Base-by-base conservation (phyloP, 2,888 invertebrate species). In the Dolichomitus sp. region DNA sequence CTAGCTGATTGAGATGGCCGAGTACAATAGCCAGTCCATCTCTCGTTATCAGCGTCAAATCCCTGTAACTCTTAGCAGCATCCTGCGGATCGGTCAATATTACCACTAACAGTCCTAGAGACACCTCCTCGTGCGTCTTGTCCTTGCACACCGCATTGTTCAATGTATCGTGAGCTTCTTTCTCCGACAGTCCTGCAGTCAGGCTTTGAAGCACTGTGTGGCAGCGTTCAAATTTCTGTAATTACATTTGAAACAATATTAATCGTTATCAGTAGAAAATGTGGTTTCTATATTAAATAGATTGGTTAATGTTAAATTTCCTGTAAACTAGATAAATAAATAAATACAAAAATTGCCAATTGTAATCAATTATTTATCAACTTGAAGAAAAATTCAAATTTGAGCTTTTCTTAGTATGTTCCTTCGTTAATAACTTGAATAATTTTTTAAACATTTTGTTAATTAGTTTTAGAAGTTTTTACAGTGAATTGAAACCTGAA, bases 141-240 rank as follows among this genome's bases (percentile, higher is more conserved):
- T 97, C 97, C 94, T 98, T 98, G 92, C 97, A 97, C 86, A 98
- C 97, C 84, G 98, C 97, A 93, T 97, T 97, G 92, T 98, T 98
- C 69, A 99, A 95, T 40, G 97, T 97, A 93, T 99, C 99, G 93
- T 99, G 98, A 89, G 97, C 97, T 94, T 99, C 99, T 92, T 98
- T 97, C 91, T 99, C 99, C 89, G 98, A 98, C 90, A 98, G 95
- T 87, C 98, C 98, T 86, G 96, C 95, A 81, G 97, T 97, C 89
- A 98, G 95, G 89, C 95, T 96, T 94, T 97, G 97, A 85, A 98
- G 95, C 91, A 96, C 96, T 90, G 95, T 95, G 94, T 97, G 97
- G 90, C 97, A 97, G 92, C 97, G 96, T 93, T 99, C 98, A 92
- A 98, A 97, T 95, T 98, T 98, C 99, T 99, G 96, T 40, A 91